Evolutionary conservation across 2,797 vertebrate species (phyloP).

Genomic region (Mormyrus proboscirostris): DNA sequence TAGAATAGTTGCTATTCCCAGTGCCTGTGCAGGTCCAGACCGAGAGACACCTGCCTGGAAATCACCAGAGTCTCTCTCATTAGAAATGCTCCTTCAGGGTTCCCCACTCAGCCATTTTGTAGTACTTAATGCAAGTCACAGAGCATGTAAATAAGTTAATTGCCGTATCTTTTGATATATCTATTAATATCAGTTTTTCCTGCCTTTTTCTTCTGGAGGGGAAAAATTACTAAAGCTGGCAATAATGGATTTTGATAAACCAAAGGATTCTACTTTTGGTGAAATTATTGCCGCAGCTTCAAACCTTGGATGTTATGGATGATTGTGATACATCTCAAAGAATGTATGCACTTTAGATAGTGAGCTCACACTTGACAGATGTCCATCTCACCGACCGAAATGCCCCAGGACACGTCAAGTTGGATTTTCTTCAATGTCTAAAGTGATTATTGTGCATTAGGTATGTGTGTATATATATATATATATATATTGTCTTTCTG

Average conservation of each 20-base stretch:
- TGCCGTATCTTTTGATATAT: constrained; percentile 13
- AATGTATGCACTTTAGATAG: constrained; percentile 26
- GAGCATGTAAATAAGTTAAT: constrained; percentile 45
- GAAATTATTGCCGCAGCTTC: constrained; percentile 56
- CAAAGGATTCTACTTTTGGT: constrained; percentile 66
- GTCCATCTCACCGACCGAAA: constrained; percentile 11
- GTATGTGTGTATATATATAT: not conserved
- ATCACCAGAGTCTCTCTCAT: not conserved
- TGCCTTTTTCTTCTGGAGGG: constrained; percentile 7
- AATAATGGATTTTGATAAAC: constrained; percentile 61
- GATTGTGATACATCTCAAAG: constrained; percentile 3
- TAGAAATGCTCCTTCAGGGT: constrained; percentile 27
- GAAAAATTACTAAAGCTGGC: constrained; percentile 36
- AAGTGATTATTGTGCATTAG: constrained; percentile 22
- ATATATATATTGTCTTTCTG: constrained; percentile 38
- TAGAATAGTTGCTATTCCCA: not conserved
- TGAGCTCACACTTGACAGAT: constrained; percentile 1
- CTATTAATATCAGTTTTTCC: constrained; percentile 2
- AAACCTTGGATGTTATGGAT: constrained; percentile 14
- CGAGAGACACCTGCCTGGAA: not conserved
- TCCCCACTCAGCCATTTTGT: constrained; percentile 40
- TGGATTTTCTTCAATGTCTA: constrained; percentile 1
- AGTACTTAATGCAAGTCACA: constrained; percentile 36
- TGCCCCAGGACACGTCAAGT: not conserved
- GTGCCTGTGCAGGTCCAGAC: not conserved